phyloP scores from a whole-genome alignment of 2,797 vertebrate species.

The Sebastes jordani region DNA sequence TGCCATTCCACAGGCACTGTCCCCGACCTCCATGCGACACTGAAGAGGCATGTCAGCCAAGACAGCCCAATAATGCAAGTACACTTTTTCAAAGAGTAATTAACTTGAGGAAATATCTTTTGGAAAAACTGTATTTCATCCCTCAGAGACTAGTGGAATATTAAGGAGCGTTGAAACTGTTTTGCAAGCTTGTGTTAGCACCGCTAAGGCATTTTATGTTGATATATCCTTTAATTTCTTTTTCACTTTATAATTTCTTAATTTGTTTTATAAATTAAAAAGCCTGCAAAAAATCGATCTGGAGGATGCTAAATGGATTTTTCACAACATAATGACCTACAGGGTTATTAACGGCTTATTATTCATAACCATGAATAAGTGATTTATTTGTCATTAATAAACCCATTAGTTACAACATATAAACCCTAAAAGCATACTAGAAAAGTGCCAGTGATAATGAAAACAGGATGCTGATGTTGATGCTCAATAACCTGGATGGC shows the following conservation, averaged over 20 bases:
- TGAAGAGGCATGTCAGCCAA: too few species aligned
- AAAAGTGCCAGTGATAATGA: background rate
- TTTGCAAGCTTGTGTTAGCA: too few species aligned
- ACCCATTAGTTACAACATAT: slow-evolving; percentile 18
- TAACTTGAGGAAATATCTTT: too few species aligned
- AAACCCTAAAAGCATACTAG: background rate
- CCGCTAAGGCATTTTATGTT: background rate
- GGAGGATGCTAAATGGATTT: background rate
- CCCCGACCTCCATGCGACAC: too few species aligned
- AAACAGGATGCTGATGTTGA: slow-evolving; percentile 10
- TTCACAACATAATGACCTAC: background rate
- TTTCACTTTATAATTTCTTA: background rate
- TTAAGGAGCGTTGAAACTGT: too few species aligned
- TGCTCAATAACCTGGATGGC: slow-evolving; percentile 43
- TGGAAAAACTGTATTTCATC: too few species aligned
- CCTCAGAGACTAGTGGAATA: too few species aligned
- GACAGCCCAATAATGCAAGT: too few species aligned
- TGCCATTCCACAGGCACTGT: too few species aligned
- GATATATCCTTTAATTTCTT: background rate
- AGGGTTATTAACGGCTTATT: slow-evolving; percentile 3
- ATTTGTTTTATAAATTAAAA: background rate
- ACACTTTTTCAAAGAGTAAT: too few species aligned
- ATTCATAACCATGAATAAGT: background rate
- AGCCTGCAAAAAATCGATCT: background rate
- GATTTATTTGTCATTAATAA: slow-evolving; percentile 20